phyloP scores from a whole-genome alignment of 2,888 invertebrate species.

The Stenolophus ochropezus region DNA sequence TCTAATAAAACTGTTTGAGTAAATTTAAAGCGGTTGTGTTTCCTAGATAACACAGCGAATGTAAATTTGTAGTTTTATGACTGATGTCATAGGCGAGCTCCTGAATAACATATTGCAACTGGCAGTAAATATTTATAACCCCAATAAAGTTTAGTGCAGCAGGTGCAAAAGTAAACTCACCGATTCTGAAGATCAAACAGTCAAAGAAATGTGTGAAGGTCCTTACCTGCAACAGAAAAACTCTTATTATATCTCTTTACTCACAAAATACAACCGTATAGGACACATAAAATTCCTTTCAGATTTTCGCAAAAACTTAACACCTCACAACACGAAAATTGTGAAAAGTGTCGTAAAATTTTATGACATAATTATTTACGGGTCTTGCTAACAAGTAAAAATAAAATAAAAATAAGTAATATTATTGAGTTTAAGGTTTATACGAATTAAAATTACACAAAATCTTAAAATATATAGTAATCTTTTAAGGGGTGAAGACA shows the following conservation, averaged over 20 bases:
- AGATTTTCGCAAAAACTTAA: not conserved
- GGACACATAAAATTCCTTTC: not conserved
- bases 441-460: no score
- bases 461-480: no score
- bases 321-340: not conserved
- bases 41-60: not conserved
- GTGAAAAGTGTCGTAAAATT: not conserved
- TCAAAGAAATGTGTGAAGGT: conserved; percentile 11
- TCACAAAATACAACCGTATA: not conserved
- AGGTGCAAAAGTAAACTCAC: conserved; percentile 14
- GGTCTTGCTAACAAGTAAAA: no score
- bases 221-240: conserved; percentile 30
- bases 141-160: not conserved
- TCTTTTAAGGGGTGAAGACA: no score
- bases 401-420: no score
- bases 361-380: not conserved
- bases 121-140: not conserved
- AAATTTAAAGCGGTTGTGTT: not conserved
- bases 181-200: conserved; percentile 4
- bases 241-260: not conserved
- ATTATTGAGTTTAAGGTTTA: no score
- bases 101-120: not conserved
- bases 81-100: not conserved
- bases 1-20: not conserved
- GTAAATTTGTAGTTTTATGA: not conserved